Evolutionary conservation across 2,113 vertebrate species (phyloP).

Genomic region (Hyperoodon ampullatus): DNA sequence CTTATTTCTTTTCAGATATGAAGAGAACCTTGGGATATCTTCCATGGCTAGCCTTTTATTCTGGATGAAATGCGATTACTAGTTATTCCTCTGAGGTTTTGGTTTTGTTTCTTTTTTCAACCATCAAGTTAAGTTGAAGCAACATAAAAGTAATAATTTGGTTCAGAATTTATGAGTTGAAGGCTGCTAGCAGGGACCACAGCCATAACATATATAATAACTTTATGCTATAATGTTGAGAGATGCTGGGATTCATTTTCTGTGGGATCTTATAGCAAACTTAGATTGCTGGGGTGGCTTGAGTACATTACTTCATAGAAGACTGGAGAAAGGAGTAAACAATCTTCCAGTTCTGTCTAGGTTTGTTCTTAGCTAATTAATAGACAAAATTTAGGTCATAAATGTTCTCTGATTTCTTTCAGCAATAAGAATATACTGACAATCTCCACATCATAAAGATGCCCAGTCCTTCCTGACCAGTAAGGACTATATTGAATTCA

Average conservation of each 20-base stretch:
- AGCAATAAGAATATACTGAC: neutral
- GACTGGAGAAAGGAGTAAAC: neutral
- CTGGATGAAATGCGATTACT: neutral
- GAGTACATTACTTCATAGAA: neutral
- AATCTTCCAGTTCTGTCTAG: neutral
- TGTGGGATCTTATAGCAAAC: neutral
- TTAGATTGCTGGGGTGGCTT: neutral
- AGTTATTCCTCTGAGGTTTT: neutral
- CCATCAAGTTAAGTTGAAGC: neutral
- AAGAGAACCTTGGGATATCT: neutral
- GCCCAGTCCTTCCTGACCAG: neutral
- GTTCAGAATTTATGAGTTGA: neutral
- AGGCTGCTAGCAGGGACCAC: neutral
- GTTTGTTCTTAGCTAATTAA: neutral
- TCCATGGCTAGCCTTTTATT: neutral
- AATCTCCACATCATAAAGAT: neutral
- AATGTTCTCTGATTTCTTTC: neutral
- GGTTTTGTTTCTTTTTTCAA: neutral
- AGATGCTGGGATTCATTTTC: neutral
- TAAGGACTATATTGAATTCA: neutral
- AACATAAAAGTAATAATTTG: neutral
- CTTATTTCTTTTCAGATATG: constrained; percentile 28
- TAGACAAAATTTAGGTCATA: neutral
- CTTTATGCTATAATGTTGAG: neutral
- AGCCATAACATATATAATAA: neutral